phyloP scores from a whole-genome alignment of 2,113 vertebrate species.

The Notechis scutatus region DNA sequence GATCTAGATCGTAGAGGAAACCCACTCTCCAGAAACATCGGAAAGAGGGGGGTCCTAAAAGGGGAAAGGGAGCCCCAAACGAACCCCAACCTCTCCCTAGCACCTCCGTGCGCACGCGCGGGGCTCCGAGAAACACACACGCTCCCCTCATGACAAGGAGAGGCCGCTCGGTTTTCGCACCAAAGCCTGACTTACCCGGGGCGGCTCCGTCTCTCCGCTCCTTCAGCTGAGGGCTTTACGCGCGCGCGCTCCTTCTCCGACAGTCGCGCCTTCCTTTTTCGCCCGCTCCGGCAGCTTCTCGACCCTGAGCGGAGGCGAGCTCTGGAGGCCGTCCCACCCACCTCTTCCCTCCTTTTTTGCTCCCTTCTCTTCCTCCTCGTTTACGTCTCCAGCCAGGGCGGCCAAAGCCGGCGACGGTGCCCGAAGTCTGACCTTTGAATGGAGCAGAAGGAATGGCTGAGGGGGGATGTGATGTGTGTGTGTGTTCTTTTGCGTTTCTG shows the following conservation, averaged over 20 bases:
- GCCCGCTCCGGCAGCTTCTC: background rate
- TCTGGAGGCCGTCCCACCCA: conserved; percentile 43
- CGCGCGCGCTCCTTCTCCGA: background rate
- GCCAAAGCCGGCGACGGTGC: conserved; percentile 28
- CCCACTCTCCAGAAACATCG: background rate
- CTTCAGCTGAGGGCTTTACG: conserved; percentile 10
- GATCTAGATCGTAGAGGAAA: background rate
- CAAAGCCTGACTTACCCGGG: background rate
- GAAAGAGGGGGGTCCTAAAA: background rate
- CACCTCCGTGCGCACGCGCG: background rate
- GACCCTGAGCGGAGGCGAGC: conserved; percentile 43
- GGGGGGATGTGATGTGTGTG: too few relatives aligned
- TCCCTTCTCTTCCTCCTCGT: conserved; percentile 33
- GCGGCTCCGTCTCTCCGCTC: conserved; percentile 5
- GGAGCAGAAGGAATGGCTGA: background rate
- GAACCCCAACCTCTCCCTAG: background rate
- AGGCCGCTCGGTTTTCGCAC: background rate
- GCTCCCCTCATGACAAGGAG: background rate
- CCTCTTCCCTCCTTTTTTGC: background rate
- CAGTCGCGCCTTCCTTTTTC: conserved; percentile 3
- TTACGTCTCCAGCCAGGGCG: conserved; percentile 41
- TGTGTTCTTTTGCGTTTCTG: background rate
- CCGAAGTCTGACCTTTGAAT: background rate
- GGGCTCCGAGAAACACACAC: background rate
- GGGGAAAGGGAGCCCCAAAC: conserved; percentile 13